Conservation (phyloP, 2,888 invertebrate genomes). For the Callinectes sapidus region DNA sequence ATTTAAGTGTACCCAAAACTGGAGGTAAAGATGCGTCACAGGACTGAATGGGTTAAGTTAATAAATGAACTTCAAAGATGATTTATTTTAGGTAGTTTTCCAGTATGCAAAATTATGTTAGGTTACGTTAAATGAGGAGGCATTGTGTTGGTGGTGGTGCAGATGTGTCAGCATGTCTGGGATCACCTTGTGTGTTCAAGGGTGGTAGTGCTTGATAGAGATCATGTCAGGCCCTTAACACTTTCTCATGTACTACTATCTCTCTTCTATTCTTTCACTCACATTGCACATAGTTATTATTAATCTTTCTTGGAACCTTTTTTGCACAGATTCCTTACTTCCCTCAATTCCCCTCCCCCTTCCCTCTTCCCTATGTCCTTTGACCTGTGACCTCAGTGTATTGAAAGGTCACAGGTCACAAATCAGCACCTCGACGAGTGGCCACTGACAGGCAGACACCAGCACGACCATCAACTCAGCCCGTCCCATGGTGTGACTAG, state of each 20-base stretch:
- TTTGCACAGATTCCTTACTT: not conserved
- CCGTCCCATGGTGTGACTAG: not conserved
- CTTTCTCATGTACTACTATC: not conserved
- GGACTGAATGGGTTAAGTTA: no score
- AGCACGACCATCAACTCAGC: not conserved
- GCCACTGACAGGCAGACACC: not conserved
- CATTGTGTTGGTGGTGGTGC: not conserved
- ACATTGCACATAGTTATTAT: not conserved
- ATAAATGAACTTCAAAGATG: no score
- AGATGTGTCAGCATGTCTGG: not conserved
- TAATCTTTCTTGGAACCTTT: not conserved
- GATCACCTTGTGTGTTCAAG: not conserved
- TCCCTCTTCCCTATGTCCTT: not conserved
- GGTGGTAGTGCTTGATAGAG: not conserved
- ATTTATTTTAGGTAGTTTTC: no score
- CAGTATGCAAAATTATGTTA: not conserved
- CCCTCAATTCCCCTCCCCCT: not conserved
- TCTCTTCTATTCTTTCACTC: not conserved
- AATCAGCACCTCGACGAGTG: not conserved
- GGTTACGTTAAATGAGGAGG: not conserved
- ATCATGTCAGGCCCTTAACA: not conserved
- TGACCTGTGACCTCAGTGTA: not conserved
- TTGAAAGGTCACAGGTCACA: not conserved
- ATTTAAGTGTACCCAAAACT: no score
- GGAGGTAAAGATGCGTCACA: no score